These are phyloP conservation scores for Pseudopodoces humilis DNA, from an alignment of 2,113 vertebrate species.

Conservation along the genomic window DNA sequence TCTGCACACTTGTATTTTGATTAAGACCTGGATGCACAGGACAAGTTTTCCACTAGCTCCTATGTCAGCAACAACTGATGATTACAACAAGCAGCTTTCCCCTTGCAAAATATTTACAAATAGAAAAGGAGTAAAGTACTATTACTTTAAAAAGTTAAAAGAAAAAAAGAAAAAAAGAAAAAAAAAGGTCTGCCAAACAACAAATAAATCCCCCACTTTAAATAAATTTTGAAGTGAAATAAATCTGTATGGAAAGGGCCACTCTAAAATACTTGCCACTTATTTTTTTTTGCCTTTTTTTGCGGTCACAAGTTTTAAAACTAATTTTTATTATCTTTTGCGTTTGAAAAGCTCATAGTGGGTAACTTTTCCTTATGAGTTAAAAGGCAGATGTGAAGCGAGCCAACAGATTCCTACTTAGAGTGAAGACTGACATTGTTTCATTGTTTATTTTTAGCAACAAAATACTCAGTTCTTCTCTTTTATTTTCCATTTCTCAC, in stretches of 20 bases:
- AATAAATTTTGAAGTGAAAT: not conserved
- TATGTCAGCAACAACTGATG: not conserved
- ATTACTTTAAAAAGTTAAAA: no score
- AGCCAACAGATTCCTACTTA: not conserved
- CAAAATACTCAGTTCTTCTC: not conserved
- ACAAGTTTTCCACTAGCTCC: not conserved
- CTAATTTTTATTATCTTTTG: not conserved
- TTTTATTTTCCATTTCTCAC: not conserved
- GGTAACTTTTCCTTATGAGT: not conserved
- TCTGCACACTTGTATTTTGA: not conserved
- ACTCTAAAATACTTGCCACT: not conserved
- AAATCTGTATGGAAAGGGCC: not conserved
- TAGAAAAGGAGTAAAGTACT: not conserved
- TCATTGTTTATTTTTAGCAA: rapidly evolving
- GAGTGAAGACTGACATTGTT: not conserved
- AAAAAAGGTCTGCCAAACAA: not conserved
- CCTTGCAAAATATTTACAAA: not conserved
- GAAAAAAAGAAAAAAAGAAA: rapidly evolving
- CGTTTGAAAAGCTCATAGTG: not conserved
- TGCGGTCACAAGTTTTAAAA: not conserved
- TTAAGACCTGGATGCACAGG: not conserved
- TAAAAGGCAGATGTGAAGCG: not conserved
- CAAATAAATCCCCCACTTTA: rapidly evolving
- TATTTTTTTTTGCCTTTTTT: not conserved
- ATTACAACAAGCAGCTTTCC: not conserved